Evolutionary conservation across 2,797 vertebrate genomes (phyloP).

Genomic region (Trachops cirrhosus): DNA sequence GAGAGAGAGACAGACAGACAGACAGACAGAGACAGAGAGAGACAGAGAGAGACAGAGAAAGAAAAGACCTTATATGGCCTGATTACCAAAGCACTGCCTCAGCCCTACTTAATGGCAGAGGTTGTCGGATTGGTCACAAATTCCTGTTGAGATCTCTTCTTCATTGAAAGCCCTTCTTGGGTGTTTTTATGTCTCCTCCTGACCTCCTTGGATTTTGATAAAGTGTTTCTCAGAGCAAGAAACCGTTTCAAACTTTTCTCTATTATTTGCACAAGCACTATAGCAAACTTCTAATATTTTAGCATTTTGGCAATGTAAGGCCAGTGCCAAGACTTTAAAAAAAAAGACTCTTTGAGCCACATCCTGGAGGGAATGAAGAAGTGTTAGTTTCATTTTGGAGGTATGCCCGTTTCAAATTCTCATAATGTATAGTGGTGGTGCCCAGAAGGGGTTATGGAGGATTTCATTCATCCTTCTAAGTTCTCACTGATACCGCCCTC

Average conservation of each 20-base stretch:
- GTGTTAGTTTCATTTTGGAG: slow-evolving; percentile 37
- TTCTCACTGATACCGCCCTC: slow-evolving; percentile 65
- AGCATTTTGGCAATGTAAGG: slow-evolving; percentile 12
- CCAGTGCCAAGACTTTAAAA: neutral
- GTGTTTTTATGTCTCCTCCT: neutral
- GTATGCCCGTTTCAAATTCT: slow-evolving; percentile 39
- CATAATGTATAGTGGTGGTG: neutral
- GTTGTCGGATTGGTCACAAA: neutral
- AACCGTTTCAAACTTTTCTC: neutral
- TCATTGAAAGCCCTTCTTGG: neutral
- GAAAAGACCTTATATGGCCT: neutral
- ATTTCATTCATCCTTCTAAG: neutral
- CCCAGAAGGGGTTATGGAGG: neutral
- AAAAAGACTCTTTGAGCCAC: neutral
- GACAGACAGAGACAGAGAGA: no score
- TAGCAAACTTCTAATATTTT: slow-evolving; percentile 11
- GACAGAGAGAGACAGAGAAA: no score
- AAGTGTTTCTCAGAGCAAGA: neutral
- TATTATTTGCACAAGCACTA: neutral
- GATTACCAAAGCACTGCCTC: neutral
- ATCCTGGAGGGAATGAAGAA: neutral
- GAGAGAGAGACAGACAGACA: neutral
- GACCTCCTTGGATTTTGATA: neutral
- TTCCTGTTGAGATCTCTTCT: neutral
- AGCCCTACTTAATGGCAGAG: neutral